Evolutionary conservation across 2,888 invertebrate species (phyloP), one percentile per base, ranked within the genome.

Genomic region (Drosophila formosana): DNA sequence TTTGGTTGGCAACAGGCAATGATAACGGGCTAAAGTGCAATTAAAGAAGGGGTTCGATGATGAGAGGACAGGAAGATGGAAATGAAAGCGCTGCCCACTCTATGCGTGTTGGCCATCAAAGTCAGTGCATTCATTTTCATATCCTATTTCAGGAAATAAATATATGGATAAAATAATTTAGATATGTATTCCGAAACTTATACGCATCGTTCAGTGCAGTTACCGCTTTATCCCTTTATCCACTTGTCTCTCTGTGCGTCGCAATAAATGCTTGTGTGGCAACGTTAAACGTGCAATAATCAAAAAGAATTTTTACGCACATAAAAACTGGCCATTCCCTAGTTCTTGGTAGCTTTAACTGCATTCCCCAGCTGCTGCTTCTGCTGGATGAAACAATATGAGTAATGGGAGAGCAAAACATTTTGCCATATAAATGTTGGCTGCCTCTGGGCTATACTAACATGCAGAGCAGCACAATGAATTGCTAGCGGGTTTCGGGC

Each of bases 251-350:
- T 13, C 23, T 25, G 11, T 30, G 30, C 30, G n/a, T 39, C 39
- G 13, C 39, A 41, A 41, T 6, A 41, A 41, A 45, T 25, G 45
- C 45, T 25, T 45, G 45, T 25, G 9, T 45, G 9, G 23, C 25
- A 57, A 28, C 26, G 37, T 28, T 80, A 78, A 82, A 73, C 70
- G 74, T 73, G 69, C 75, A 79, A 77, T 82, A 88, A 88, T 85
- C 83, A 83, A 86, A 83, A 80, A 82, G 88, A 80, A 88, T 86
- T 80, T 86, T 77, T 88, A 88, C 83, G 78, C 83, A 82, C 86
- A 82, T 77, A 66, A 65, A 85, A 55, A 64, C 62, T 45, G 64
- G 30, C 43, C 45, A 49, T 39, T n/a, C 28, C 3, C 9, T 41
- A 43, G 46, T 53, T 55, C 70, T 64, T 47, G 50, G 51, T 62